Conservation (phyloP, 2,113 vertebrate species). For the Apteryx owenii region DNA sequence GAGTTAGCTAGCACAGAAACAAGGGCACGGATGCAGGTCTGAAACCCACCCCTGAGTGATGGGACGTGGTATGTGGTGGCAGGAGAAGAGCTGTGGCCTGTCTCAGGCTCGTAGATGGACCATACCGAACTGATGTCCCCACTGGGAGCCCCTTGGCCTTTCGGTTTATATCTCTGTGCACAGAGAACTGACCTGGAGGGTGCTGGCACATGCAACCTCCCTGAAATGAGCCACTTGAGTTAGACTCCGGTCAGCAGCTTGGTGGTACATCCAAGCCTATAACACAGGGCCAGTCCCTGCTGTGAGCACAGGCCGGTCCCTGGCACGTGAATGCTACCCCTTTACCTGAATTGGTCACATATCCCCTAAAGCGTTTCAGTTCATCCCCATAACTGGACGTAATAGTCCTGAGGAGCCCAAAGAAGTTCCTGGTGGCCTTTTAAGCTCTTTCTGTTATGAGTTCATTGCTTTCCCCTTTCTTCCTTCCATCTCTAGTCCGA, state of each 20-base stretch:
- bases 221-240: accelerated
- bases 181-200: background rate
- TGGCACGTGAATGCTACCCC: background rate
- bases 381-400: background rate
- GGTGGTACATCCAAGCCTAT: background rate
- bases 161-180: background rate
- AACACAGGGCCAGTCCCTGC: background rate
- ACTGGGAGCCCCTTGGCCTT: background rate
- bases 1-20: background rate
- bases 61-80: background rate
- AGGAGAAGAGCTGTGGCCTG: background rate
- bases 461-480: background rate
- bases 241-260: background rate
- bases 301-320: background rate
- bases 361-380: background rate
- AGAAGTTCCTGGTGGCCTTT: background rate
- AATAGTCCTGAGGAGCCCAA: background rate
- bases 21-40: background rate
- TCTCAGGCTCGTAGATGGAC: background rate
- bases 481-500: background rate
- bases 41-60: background rate
- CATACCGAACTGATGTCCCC: background rate
- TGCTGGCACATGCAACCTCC: background rate
- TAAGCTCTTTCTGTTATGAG: background rate
- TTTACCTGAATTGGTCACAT: background rate